Evolutionary conservation across 2,888 invertebrate genomes (phyloP).

Genomic region (Idaea aversata): DNA sequence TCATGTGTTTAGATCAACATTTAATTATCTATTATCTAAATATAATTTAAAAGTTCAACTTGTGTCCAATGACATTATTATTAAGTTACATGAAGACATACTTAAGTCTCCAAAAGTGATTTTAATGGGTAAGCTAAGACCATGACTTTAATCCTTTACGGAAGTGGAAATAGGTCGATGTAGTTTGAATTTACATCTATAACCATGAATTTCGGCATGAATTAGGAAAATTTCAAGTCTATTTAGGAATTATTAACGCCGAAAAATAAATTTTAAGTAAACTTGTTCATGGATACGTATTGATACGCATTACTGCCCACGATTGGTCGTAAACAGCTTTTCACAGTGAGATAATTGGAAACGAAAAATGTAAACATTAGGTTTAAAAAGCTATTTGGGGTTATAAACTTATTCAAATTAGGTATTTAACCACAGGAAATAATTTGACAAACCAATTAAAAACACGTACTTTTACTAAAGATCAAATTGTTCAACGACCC

Average conservation of each 20-base stretch:
- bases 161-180: neutral
- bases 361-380: neutral
- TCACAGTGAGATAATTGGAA: neutral
- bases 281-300: too few species aligned
- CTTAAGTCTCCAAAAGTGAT: slow-evolving; percentile 30
- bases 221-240: too few species aligned
- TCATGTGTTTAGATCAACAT: neutral
- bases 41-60: neutral
- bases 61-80: slow-evolving; percentile 7
- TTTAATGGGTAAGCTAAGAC: slow-evolving; percentile 25
- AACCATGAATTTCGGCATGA: too few species aligned
- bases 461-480: slow-evolving; percentile 9
- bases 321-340: neutral
- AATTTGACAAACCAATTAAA: slow-evolving; percentile 1
- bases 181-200: neutral
- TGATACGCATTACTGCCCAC: neutral
- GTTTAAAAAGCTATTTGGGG: neutral
- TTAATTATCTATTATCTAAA: neutral
- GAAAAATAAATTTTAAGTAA: too few species aligned
- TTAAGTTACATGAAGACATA: slow-evolving; percentile 7
- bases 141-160: slow-evolving; percentile 31
- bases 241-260: too few species aligned
- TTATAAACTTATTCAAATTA: neutral
- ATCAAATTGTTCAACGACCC: slow-evolving; percentile 51
- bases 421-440: neutral